Percentiles rank a stretch among this genome's conserved stretches.
phyloP scores from a whole-genome alignment of 1,140 invertebrate species.

The Drosophila burlai region DNA sequence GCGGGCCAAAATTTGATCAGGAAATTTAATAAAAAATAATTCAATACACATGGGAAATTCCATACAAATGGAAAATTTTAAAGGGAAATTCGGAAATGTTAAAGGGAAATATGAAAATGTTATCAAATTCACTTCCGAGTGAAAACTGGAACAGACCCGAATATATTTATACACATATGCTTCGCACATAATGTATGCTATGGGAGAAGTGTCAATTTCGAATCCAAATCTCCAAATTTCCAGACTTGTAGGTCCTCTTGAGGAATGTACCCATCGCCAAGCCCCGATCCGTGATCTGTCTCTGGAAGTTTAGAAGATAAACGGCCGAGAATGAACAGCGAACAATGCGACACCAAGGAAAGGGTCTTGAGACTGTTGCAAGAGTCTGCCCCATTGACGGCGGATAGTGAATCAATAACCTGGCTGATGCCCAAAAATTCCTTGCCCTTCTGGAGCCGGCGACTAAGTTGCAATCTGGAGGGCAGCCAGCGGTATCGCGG shows the following conservation, averaged over 20 bases:
- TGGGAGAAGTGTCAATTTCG: not conserved
- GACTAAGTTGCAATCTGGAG: not conserved
- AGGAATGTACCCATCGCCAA: not conserved
- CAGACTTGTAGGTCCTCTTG: not conserved
- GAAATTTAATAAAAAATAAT: too few relatives aligned
- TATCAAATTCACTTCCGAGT: too few relatives aligned
- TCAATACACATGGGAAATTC: too few relatives aligned
- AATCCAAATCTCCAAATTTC: not conserved
- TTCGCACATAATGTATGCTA: not conserved
- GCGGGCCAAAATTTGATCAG: too few relatives aligned
- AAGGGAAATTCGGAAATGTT: too few relatives aligned
- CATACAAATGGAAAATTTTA: too few relatives aligned
- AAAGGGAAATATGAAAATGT: too few relatives aligned
- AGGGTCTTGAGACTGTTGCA: constrained; percentile 5
- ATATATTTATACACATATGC: not conserved
- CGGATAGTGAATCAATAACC: not conserved
- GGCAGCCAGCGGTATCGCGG: not conserved
- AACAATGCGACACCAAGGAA: not conserved
- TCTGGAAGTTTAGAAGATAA: not conserved
- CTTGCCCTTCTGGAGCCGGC: constrained; percentile 4
- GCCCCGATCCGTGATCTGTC: not conserved
- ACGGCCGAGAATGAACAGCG: not conserved
- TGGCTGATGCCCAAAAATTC: not conserved
- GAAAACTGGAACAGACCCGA: too few relatives aligned
- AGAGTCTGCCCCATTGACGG: constrained; percentile 4